phyloP scores from a whole-genome alignment of 2,113 vertebrate species.

The Brienomyrus brachyistius region DNA sequence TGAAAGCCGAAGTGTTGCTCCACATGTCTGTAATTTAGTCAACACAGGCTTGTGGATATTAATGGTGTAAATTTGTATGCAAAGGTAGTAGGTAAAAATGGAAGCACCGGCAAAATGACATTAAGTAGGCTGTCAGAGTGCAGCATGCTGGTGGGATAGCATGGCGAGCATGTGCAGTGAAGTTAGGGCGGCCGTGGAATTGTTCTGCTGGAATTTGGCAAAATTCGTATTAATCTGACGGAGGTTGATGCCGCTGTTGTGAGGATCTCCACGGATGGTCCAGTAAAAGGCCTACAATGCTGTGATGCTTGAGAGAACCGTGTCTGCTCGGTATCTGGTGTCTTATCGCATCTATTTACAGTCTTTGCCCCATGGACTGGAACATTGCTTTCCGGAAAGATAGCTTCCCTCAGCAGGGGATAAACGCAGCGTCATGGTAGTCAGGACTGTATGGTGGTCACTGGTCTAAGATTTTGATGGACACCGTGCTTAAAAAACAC shows the following conservation, averaged over 20 bases:
- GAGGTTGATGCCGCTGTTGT: not conserved
- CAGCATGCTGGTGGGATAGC: not conserved
- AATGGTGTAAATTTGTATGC: not conserved
- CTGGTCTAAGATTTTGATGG: not conserved
- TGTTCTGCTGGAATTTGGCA: not conserved
- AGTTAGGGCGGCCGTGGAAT: not conserved
- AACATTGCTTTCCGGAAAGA: constrained; percentile 8
- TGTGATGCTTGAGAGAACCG: not conserved
- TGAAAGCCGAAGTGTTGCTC: not conserved
- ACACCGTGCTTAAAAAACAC: not conserved
- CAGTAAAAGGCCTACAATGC: not conserved
- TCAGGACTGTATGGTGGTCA: not conserved
- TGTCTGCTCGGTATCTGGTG: not conserved
- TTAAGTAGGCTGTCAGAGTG: not conserved
- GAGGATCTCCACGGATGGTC: not conserved
- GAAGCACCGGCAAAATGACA: not conserved
- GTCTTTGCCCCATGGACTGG: not conserved
- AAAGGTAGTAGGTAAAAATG: not conserved
- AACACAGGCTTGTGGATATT: not conserved
- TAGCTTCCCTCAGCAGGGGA: constrained; percentile 6
- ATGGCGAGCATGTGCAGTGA: not conserved
- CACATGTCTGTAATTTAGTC: not conserved
- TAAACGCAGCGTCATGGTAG: not conserved
- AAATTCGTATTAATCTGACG: not conserved
- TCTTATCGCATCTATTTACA: not conserved